Conservation (phyloP, 2,113 vertebrate species). For the Melanerpes aurifrons region DNA sequence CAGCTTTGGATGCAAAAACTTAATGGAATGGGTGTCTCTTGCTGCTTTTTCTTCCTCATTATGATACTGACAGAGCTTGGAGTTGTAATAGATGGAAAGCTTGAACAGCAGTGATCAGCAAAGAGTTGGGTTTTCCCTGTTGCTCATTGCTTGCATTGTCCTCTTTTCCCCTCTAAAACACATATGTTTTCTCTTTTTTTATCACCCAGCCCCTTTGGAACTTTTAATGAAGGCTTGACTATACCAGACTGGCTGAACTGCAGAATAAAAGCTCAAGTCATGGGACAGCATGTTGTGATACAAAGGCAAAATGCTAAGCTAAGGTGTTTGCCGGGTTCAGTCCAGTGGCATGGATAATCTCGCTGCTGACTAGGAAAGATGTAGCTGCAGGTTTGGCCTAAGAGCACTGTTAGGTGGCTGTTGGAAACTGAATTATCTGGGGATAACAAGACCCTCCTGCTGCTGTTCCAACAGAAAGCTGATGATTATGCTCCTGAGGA, state of each 20-base stretch:
- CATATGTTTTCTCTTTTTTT: neutral
- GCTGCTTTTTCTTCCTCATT: neutral
- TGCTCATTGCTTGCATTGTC: neutral
- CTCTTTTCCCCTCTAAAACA: neutral
- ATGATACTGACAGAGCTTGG: neutral
- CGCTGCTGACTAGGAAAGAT: neutral
- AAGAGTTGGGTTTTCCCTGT: neutral
- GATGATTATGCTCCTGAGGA: constrained; percentile 80
- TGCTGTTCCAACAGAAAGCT: constrained; percentile 74
- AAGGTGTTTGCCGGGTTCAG: neutral
- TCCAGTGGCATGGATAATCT: neutral
- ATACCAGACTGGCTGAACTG: neutral
- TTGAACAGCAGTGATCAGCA: neutral
- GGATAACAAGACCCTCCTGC: neutral
- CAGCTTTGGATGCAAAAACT: neutral
- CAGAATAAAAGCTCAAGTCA: constrained; percentile 15
- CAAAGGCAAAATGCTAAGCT: constrained; percentile 38
- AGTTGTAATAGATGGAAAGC: neutral
- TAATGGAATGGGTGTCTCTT: neutral
- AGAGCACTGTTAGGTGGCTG: neutral
- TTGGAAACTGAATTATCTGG: neutral
- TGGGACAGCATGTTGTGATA: neutral
- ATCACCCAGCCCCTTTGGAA: neutral
- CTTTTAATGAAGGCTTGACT: neutral
- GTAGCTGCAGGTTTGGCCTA: neutral